A percentile compares a stretch with the other conserved stretches of the same genome.
Evolutionary conservation across 2,888 invertebrate genomes (phyloP).

Genomic region (Tetanocera ferruginea): DNA sequence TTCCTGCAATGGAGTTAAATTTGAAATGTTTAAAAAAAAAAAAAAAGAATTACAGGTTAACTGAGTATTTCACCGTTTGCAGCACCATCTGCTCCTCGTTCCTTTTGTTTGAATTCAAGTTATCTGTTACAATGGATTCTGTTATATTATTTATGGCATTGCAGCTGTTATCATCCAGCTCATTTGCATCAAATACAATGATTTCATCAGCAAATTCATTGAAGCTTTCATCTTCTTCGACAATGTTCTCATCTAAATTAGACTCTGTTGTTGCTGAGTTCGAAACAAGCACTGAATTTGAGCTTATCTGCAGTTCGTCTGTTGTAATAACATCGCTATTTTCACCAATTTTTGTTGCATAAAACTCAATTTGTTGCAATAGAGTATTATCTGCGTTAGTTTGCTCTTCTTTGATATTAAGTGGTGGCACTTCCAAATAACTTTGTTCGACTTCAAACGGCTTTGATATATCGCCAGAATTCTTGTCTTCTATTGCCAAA

Average conservation of each 20-base stretch:
- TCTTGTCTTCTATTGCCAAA: not conserved
- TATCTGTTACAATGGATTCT: too few relatives aligned
- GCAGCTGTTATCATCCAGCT: not conserved
- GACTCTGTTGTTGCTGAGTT: too few relatives aligned
- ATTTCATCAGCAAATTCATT: not conserved
- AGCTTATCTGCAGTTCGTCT: not conserved
- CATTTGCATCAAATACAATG: slow-evolving; percentile 2
- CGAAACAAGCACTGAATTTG: not conserved
- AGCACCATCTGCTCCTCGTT: too few relatives aligned
- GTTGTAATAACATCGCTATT: too few relatives aligned
- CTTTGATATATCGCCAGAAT: not conserved
- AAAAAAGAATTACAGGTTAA: too few relatives aligned
- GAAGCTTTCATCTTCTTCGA: too few relatives aligned
- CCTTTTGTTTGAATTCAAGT: not conserved
- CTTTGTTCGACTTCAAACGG: not conserved
- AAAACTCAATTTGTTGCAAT: not conserved
- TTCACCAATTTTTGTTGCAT: not conserved
- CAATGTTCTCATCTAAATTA: too few relatives aligned
- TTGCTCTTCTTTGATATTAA: not conserved
- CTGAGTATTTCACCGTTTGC: too few relatives aligned
- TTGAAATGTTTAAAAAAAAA: not conserved
- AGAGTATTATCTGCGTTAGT: not conserved
- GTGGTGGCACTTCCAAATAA: too few relatives aligned
- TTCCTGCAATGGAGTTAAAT: not conserved
- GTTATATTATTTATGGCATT: too few relatives aligned